Base-by-base conservation (phyloP, 2,888 invertebrate genomes). In the Pammene aurita region DNA sequence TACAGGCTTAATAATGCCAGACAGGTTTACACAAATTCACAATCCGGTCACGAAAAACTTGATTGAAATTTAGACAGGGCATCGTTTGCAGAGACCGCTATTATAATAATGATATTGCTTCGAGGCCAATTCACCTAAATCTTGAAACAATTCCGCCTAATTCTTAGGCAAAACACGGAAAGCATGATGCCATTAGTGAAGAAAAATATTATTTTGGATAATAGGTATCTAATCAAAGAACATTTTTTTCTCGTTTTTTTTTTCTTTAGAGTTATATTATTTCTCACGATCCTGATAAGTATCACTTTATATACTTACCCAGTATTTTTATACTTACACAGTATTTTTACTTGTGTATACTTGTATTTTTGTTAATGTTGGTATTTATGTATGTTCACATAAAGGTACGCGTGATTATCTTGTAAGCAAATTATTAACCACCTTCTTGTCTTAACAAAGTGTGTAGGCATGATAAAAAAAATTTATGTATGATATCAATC, bases 151-250 rank as follows among this genome's bases (percentile, higher is more conserved):
- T 50, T 50, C 16, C 18, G 13, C n/a, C 62, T 52, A 52, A 18
- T 62, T 52, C 50, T 18, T 48, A 62, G 42, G 54, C 54, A 44
- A 55, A 64, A 44, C 55, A 64, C 63, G 63, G 34, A 34, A 16
- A 13, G 2, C 44, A 46, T 2, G 41, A 42, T 16, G 14, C 63
- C 64, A 69, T 69, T 69, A 69, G 41, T 18, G 57, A 54, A 65
- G 16, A 64, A 69, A 69, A 69, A 69, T 60, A 63, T 68, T 58
- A 54, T 64, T 56, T 56, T 50, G 62, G 42, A 34, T 67, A 48
- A 48, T 61, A 50, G 38, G n/a, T n/a, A n/a, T 13, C 18, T 50
- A 62, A 52, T 62, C 62, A 52, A 62, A 9, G 5, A 10, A 34
- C 34, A n/a, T 7, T 34, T 34, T n/a, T 35, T 54, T 1, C 26